Evolutionary conservation across 2,113 vertebrate species (phyloP).

Genomic region (Passer montanus): DNA sequence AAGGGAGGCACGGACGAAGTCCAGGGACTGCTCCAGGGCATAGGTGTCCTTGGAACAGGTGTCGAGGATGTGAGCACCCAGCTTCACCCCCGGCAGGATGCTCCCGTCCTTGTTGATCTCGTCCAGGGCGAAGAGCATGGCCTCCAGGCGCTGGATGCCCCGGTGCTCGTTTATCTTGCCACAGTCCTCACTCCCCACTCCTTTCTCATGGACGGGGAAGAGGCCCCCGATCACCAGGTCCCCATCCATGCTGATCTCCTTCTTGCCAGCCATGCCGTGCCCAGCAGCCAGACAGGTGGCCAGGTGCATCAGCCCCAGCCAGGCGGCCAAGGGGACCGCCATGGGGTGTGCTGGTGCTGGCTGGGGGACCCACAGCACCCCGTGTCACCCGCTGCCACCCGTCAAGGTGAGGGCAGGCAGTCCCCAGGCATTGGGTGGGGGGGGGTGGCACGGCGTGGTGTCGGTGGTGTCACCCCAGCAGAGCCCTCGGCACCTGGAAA

Average conservation of each 20-base stretch:
- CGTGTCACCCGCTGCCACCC: not conserved
- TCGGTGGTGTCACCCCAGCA: not conserved
- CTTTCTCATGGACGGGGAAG: conserved; percentile 95
- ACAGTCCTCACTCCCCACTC: conserved; percentile 86
- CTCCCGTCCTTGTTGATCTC: conserved; percentile 89
- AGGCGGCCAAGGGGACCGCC: conserved; percentile 20
- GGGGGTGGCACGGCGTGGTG: not conserved
- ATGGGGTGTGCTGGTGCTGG: not conserved
- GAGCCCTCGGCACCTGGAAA: not conserved
- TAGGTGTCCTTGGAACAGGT: conserved; percentile 98
- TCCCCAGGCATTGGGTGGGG: not conserved
- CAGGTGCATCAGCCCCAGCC: conserved; percentile 52
- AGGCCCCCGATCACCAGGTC: conserved; percentile 95
- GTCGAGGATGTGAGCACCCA: conserved; percentile 95
- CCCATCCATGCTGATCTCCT: conserved; percentile 89
- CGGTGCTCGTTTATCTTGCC: conserved; percentile 93
- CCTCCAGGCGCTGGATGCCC: conserved; percentile 97
- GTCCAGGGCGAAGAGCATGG: conserved; percentile 95
- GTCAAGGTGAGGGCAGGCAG: not conserved
- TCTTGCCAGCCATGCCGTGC: conserved; percentile 76
- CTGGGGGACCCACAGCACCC: not conserved
- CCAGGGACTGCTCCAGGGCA: conserved; percentile 94
- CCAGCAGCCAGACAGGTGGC: not conserved
- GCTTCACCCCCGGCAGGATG: conserved; percentile 88
- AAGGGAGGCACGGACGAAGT: conserved; percentile 94